Base-by-base conservation (phyloP, 2,113 vertebrate species). In the Callocephalon fimbriatum region DNA sequence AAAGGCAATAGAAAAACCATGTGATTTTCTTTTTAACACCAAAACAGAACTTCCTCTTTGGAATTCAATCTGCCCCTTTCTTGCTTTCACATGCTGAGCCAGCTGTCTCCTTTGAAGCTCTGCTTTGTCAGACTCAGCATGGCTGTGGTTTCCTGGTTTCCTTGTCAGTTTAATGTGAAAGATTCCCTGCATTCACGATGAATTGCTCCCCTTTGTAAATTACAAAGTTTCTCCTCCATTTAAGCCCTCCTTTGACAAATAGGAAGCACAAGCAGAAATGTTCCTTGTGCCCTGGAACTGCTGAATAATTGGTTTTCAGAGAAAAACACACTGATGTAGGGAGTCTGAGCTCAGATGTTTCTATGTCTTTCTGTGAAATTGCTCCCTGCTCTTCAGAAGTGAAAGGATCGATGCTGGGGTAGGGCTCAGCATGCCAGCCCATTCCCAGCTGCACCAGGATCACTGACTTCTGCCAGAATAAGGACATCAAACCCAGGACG, bases 101-200 rank as follows among this genome's bases (percentile, higher is more conserved):
- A 95, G 83, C 45, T 58, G 62, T 23, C 83, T 87, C 38, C 88
- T 95, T 81, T 89, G 86, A 94, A 96, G 81, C 50, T 78, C 65
- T 92, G 93, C 80, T 79, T 59, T 88, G 80, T 70, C 73, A 85
- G 59, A 45, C 76, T 73, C 83, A 78, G 91, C 65, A n/a, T 10
- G 44, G 62, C 6, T 47, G 27, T 65, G 61, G 77, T 44, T 86
- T 89, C 79, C 83, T n/a, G 42, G 47, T 51, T 88, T 84, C 81
- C 81, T 90, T 38, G 42, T 37, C 84, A 70, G 86, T 91, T 68
- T 25, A 59, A 84, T 6, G 35, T 40, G 44, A 45, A 48, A 67
- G 58, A 80, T 31, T 59, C 93, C 88, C 86, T 81, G 29, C 18
- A 15, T 56, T 61, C 94, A 42, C 50, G 5, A 5, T 15, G 48